Evolutionary conservation across 2,113 vertebrate species (phyloP), one percentile per base, ranked within the genome.

Genomic region (Scytalopus superciliaris): DNA sequence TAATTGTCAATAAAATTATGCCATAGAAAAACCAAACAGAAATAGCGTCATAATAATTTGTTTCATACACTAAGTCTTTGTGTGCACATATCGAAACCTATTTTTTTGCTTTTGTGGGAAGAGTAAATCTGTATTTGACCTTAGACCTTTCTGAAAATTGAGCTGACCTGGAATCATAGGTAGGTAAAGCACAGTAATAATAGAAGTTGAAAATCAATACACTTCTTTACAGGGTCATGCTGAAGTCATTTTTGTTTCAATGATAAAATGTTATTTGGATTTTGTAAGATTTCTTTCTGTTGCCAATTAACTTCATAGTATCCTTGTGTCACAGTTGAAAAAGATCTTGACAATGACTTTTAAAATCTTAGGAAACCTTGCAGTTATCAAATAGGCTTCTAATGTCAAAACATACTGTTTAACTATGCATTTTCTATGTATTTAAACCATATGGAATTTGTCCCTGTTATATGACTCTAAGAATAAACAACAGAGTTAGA

Each of bases 191-290:
- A 95, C 84, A 92, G 87, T 97, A 96, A 97, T 97, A 97, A 97
- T 53, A 97, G 92, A 94, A 97, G 93, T 73, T 94, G 95, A 97
- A 98, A 97, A 98, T 98, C 97, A 97, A 98, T 98, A 97, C 25
- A 42, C 12, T 94, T 44, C 49, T 97, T 97, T 97, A 93, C 62
- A 57, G 95, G 97, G 97, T 97, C 96, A 92, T 52, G 75, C 80
- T 90, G 94, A 95, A 97, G 96, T 96, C 82, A 92, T 93, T 96
- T 97, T 96, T 7, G 69, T 96, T 97, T 96, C 97, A 97, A 80
- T 92, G 95, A 87, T 89, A 92, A 97, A 97, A 97, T 96, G 87
- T 90, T 96, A 93, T 96, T 95, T 94, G 97, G 97, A 96, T 96
- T 97, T 94, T 93, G 56, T 93, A 72, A 79, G 84, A 79, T 93